Evolutionary conservation across 64 coral and sea anemone species (phyloP).

Genomic region (Astreopora myriophthalma): DNA sequence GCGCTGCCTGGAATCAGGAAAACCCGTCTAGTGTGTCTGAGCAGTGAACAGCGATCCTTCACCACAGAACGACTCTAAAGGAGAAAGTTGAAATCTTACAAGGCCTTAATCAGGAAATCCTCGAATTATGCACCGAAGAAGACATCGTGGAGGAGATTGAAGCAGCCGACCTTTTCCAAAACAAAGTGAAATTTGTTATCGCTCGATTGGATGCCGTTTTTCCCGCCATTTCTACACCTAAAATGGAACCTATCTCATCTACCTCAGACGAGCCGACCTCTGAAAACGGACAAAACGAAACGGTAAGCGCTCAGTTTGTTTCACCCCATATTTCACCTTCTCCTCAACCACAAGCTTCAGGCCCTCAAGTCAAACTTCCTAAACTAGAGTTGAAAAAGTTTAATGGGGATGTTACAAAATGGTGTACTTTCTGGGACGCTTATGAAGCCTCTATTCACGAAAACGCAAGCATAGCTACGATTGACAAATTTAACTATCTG

Average conservation of each 20-base stretch:
- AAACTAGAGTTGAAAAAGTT: background rate
- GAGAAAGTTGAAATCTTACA: background rate
- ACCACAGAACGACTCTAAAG: background rate
- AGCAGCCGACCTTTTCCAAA: background rate
- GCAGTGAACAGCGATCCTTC: background rate
- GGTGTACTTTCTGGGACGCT: background rate
- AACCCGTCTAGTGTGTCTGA: background rate
- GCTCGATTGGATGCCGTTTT: background rate
- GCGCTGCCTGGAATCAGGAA: background rate
- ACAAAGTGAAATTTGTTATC: background rate
- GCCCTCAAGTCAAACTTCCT: too few relatives aligned
- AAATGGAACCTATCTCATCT: background rate
- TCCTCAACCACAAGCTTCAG: background rate
- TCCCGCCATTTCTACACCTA: background rate
- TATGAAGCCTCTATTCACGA: background rate
- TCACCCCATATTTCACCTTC: background rate
- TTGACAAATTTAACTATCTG: constrained; percentile 65
- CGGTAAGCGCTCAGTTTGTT: background rate
- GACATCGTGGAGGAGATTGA: background rate
- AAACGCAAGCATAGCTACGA: background rate
- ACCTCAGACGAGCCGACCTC: background rate
- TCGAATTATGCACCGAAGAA: background rate
- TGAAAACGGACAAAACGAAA: background rate
- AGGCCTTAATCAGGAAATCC: background rate
- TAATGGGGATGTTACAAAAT: background rate